These are phyloP conservation scores for Drosophila incognita DNA, from an alignment of 2,888 invertebrate species.

Conservation along the genomic window DNA sequence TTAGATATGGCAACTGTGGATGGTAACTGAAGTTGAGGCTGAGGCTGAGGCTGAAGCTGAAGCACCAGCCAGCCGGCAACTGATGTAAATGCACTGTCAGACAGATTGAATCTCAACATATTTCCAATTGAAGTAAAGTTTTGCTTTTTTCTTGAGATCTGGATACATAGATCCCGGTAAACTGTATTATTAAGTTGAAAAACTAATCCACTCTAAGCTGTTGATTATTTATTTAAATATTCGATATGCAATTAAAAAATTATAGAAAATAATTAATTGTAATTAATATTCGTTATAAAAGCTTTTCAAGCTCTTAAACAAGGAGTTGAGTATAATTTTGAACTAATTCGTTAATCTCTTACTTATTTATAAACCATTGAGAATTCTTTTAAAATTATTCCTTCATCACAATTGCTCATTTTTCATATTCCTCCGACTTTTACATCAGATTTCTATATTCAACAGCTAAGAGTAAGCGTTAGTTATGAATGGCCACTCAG, in stretches of 20 bases:
- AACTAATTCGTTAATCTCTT: neutral
- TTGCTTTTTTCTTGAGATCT: neutral
- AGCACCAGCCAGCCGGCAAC: constrained; percentile 2
- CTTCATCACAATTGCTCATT: neutral
- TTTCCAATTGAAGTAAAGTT: neutral
- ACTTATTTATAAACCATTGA: neutral
- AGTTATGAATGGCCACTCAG: constrained; percentile 29
- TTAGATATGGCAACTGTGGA: constrained; percentile 25
- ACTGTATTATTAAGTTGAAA: neutral
- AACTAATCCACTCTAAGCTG: neutral
- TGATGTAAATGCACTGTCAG: constrained; percentile 10
- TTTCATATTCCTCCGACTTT: neutral
- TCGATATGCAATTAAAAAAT: neutral
- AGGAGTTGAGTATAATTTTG: neutral
- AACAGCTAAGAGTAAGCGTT: constrained; percentile 26
- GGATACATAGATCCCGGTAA: neutral
- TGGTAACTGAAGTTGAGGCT: constrained; percentile 3
- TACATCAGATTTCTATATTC: constrained; percentile 4
- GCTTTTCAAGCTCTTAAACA: neutral
- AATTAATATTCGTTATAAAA: neutral
- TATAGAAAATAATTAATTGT: neutral
- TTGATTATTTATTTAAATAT: neutral
- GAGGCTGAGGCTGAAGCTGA: neutral
- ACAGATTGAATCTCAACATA: constrained; percentile 22
- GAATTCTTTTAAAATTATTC: neutral